Conservation (phyloP, 1,140 invertebrate species). For the Sweltsa coloradensis region DNA sequence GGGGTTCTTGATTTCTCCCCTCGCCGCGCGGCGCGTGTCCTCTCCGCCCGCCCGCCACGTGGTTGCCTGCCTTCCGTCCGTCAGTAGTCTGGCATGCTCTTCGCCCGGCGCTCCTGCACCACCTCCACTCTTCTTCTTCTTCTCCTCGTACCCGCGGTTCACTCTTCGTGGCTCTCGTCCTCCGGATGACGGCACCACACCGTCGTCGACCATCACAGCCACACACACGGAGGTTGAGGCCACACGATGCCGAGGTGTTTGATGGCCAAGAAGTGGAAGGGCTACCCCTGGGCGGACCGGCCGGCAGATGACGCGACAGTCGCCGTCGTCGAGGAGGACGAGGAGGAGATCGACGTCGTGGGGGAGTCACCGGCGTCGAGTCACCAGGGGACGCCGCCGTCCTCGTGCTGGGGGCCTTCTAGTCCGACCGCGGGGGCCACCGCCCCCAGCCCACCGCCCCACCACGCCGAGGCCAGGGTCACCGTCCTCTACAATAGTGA, state of each 20-base stretch:
- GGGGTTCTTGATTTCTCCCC: not conserved
- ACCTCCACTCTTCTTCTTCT: not conserved
- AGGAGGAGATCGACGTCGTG: constrained; percentile 75
- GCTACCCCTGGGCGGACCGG: constrained; percentile 62
- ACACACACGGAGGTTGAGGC: not conserved
- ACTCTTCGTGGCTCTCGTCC: not conserved
- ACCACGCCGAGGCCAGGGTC: constrained; percentile 17
- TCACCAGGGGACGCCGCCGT: constrained; percentile 13
- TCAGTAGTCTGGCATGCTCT: not conserved
- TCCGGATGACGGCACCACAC: constrained; percentile 7
- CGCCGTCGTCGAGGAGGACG: constrained; percentile 39
- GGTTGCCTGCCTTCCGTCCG: not conserved
- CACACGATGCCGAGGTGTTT: constrained; percentile 64
- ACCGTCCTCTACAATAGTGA: constrained; percentile 50
- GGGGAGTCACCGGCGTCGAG: constrained; percentile 35
- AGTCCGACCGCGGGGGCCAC: constrained; percentile 58
- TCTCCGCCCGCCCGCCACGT: not conserved
- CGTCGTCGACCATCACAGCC: not conserved
- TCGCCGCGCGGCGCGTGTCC: not conserved
- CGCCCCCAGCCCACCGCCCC: constrained; percentile 56
- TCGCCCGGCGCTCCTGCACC: not conserved
- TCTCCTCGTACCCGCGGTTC: not conserved
- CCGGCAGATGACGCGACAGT: constrained; percentile 14
- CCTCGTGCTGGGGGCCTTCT: constrained; percentile 51
- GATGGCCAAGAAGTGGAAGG: constrained; percentile 86